Conservation (phyloP, 2,888 invertebrate genomes). For the Pheosia gnoma region DNA sequence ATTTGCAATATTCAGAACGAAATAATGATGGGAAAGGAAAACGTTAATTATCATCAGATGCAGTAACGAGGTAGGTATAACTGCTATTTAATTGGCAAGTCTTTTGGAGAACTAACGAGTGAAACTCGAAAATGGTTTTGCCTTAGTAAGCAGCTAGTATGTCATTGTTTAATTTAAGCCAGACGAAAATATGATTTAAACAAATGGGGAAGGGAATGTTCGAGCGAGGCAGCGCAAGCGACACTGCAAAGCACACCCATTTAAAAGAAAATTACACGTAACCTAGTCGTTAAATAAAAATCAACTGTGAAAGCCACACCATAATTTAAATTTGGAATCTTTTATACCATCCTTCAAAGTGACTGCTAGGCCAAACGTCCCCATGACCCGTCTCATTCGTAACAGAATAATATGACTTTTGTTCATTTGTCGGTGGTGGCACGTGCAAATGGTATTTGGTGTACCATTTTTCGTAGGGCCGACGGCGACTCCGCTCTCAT, state of each 20-base stretch:
- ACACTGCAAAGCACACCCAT: too few relatives aligned
- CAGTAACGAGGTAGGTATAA: not conserved
- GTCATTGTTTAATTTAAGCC: too few relatives aligned
- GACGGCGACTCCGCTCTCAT: slow-evolving; percentile 67
- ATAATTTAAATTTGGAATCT: not conserved
- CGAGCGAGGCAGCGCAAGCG: too few relatives aligned
- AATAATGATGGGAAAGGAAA: slow-evolving; percentile 14
- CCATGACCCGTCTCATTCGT: slow-evolving; percentile 52
- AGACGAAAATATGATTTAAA: too few relatives aligned
- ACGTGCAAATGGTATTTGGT: slow-evolving; percentile 71
- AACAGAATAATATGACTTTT: slow-evolving; percentile 69
- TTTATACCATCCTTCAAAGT: slow-evolving; percentile 10
- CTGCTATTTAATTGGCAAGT: not conserved
- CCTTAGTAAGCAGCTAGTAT: too few relatives aligned
- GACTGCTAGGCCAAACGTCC: slow-evolving; percentile 48
- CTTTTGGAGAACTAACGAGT: not conserved
- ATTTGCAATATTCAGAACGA: slow-evolving; percentile 19
- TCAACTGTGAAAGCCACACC: too few relatives aligned
- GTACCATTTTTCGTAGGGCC: slow-evolving; percentile 64
- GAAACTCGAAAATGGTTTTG: too few relatives aligned
- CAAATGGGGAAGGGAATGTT: too few relatives aligned
- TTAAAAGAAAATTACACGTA: too few relatives aligned
- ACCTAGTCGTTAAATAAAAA: too few relatives aligned
- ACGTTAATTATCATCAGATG: slow-evolving; percentile 15
- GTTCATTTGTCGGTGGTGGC: slow-evolving; percentile 61